Conservation (phyloP, 2,888 invertebrate genomes). For the Patella depressa region DNA sequence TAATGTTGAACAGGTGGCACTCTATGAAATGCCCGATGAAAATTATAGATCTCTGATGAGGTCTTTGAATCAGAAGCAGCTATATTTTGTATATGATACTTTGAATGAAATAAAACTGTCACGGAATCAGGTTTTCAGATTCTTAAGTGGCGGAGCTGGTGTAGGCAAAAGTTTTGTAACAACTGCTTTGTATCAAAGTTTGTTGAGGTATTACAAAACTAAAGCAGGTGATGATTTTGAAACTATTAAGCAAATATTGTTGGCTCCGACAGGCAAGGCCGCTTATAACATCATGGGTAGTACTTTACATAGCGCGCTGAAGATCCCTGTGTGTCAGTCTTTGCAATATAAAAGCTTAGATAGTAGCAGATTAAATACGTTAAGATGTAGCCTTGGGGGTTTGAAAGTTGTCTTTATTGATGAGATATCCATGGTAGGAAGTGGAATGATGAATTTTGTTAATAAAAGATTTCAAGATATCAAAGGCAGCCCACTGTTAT, state of each 20-base stretch:
- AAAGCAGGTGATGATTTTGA: conserved; percentile 31
- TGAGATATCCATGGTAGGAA: conserved; percentile 43
- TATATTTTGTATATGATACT: too few species aligned
- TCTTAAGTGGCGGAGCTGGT: conserved; percentile 17
- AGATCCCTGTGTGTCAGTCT: conserved; percentile 26
- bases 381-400: too few species aligned
- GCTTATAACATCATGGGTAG: conserved; percentile 31
- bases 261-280: conserved; percentile 45
- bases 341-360: conserved; percentile 23
- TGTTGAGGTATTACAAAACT: conserved; percentile 36
- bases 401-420: neutral
- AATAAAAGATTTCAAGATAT: conserved; percentile 32
- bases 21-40: too few species aligned
- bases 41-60: too few species aligned
- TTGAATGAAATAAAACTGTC: too few species aligned
- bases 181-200: conserved; percentile 38
- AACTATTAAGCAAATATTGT: conserved; percentile 22
- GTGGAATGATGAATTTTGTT: conserved; percentile 30
- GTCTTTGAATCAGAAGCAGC: too few species aligned
- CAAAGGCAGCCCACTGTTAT: conserved; percentile 28
- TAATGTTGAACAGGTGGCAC: too few species aligned
- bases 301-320: conserved; percentile 28
- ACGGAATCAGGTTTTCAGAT: too few species aligned
- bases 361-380: neutral
- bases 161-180: conserved; percentile 41